Percentiles rank a stretch among this genome's conserved stretches.
Evolutionary conservation across 1,140 invertebrate genomes (phyloP).

Genomic region (Cyphomyrmex costatus): DNA sequence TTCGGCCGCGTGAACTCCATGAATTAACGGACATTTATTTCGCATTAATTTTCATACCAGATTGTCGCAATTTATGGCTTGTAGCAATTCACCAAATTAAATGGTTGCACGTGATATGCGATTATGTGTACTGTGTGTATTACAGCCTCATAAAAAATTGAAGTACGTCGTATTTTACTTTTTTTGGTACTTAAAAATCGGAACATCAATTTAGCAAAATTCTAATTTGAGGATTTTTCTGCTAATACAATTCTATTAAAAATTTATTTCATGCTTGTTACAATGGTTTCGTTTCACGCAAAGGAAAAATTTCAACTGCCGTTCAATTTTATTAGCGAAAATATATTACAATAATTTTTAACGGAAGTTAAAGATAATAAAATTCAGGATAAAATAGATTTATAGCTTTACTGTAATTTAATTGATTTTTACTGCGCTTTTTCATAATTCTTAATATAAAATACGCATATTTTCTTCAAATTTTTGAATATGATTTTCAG

Average conservation of each 20-base stretch:
- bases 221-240: constrained; percentile 4
- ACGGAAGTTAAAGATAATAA: not conserved
- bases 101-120: not conserved
- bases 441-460: not conserved
- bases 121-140: not conserved
- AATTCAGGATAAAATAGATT: not conserved
- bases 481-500: not conserved
- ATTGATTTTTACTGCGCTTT: not conserved
- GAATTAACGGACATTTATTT: constrained; percentile 23
- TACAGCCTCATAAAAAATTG: not conserved
- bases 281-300: not conserved
- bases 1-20: not conserved
- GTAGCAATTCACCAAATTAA: constrained; percentile 28
- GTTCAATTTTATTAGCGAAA: not conserved
- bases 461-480: constrained; percentile 1
- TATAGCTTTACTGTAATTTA: not conserved
- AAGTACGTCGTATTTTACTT: not conserved
- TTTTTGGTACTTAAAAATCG: not conserved
- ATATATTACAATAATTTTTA: not conserved
- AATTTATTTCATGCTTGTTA: not conserved
- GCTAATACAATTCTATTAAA: not conserved
- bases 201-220: constrained; percentile 10
- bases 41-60: not conserved
- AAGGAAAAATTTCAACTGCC: not conserved
- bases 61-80: constrained; percentile 1